A percentile compares a stretch with the other conserved stretches of the same genome.
Evolutionary conservation across 2,888 invertebrate genomes (phyloP).

Genomic region (Andrena haemorrhoa): DNA sequence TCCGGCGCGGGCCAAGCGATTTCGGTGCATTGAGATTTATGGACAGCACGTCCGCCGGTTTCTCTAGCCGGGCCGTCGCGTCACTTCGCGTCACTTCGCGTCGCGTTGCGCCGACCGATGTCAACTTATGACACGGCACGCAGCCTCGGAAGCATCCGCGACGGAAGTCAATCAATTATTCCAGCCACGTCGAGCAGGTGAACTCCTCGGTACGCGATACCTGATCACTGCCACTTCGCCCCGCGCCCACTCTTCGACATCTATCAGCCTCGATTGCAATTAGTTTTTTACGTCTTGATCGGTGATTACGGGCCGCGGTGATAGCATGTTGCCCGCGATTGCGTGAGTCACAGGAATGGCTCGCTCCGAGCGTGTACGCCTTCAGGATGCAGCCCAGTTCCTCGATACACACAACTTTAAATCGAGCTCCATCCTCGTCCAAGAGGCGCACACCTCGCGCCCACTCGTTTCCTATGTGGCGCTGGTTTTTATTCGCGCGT

Average conservation of each 20-base stretch:
- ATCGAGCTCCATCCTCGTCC: slow-evolving; percentile 1
- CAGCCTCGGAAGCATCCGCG: slow-evolving; percentile 11
- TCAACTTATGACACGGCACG: slow-evolving; percentile 2
- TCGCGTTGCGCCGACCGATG: background rate
- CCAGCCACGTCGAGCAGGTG: slow-evolving; percentile 49
- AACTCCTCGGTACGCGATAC: slow-evolving; percentile 41
- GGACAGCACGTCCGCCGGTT: slow-evolving; percentile 57
- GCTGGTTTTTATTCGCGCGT: background rate
- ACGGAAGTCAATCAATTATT: slow-evolving; percentile 57
- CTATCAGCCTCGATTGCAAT: slow-evolving; percentile 32
- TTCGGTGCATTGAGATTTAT: slow-evolving; percentile 68
- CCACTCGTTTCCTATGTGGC: background rate
- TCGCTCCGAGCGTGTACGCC: background rate
- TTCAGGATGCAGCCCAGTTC: background rate
- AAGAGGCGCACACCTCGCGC: background rate
- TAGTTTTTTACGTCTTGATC: slow-evolving; percentile 33
- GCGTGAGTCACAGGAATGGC: slow-evolving; percentile 5
- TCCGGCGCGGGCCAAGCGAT: slow-evolving; percentile 49
- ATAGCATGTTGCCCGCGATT: slow-evolving; percentile 32
- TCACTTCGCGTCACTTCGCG: too few relatives aligned
- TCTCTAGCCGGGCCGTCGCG: slow-evolving; percentile 29
- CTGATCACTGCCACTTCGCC: slow-evolving; percentile 44
- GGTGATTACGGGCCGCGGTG: slow-evolving; percentile 32
- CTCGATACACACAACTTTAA: background rate
- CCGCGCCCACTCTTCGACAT: slow-evolving; percentile 11